phyloP scores from a whole-genome alignment of 2,888 invertebrate genomes.

The Drosophila greeni region DNA sequence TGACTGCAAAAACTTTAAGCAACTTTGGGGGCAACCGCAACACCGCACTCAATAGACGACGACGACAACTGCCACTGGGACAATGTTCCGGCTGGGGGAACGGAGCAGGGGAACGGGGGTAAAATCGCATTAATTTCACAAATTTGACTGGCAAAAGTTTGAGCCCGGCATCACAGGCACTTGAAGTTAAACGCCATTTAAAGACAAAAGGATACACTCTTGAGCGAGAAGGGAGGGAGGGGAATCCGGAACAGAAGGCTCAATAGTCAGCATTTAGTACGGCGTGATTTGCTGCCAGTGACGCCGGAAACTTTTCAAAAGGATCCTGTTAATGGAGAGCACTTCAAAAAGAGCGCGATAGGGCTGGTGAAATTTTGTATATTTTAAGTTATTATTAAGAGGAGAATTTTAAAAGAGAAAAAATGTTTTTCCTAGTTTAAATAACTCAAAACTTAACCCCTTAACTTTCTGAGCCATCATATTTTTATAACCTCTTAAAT shows the following conservation, averaged over 20 bases:
- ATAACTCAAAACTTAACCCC: no score
- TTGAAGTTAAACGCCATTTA: slow-evolving; percentile 69
- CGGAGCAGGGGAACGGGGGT: slow-evolving; percentile 5
- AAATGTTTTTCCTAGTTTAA: no score
- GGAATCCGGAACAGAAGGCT: slow-evolving; percentile 20
- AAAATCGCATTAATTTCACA: slow-evolving; percentile 72
- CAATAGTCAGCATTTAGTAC: slow-evolving; percentile 21
- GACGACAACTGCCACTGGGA: slow-evolving; percentile 42
- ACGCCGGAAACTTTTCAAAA: slow-evolving; percentile 15
- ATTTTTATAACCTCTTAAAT: neutral
- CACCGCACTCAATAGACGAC: slow-evolving; percentile 60
- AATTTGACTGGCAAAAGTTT: slow-evolving; percentile 71
- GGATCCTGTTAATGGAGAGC: neutral
- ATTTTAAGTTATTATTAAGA: neutral
- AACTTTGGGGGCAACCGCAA: slow-evolving; percentile 60
- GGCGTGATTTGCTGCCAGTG: slow-evolving; percentile 12
- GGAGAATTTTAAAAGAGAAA: neutral
- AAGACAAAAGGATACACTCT: slow-evolving; percentile 63
- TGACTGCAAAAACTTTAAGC: slow-evolving; percentile 50
- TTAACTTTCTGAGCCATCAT: no score
- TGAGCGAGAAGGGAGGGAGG: slow-evolving; percentile 11
- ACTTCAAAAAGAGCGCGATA: slow-evolving; percentile 7
- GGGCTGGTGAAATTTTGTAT: neutral
- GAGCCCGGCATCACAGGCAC: slow-evolving; percentile 53
- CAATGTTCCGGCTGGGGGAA: slow-evolving; percentile 13